Base-by-base conservation (phyloP, 2,797 vertebrate species). In the Tragopan temminckii region DNA sequence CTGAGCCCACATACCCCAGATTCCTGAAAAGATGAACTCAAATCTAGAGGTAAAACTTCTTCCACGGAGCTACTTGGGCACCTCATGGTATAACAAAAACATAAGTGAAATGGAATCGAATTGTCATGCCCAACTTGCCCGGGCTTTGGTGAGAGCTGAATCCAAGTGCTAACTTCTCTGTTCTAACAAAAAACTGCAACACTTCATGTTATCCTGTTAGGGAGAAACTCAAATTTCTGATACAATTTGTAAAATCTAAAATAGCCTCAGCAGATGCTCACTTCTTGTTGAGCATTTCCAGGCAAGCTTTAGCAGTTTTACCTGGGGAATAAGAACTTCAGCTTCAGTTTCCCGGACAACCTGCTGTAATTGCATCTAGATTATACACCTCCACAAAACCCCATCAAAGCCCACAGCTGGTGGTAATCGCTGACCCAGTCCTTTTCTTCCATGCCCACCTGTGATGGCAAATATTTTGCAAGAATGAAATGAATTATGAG, bases 221-320 rank as follows among this genome's bases (percentile, higher is more conserved):
- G 57, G 33, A 74, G 48, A 88, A 92, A 67, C 61, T 88, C 36
- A 13, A 12, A 19, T 52, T 52, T 83, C 76, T 48, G 1, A 62
- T 79, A 46, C 27, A 3, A 85, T 84, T 52, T 59, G 33, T 59
- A 38, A 42, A 52, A 75, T 31, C 83, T 74, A 64, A 91, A 94
- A 96, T 90, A 96, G 63, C 29, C 80, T 74, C 52, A 91, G 66
- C 87, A 94, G 88, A 95, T 85, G 83, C 67, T 95, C 9, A 1
- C 40, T 93, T 86, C 83, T 93, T 21, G 6, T 74, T 84, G 83
- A 78, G 78, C 43, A 52, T 74, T 91, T 92, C 90, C 40, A 95
- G 86, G 80, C 86, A 86, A 90, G 40, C 50, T 82, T 92, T 74
- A 66, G 67, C 46, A 74, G 62, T 74, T 92, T 80, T 75, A 90